These are phyloP conservation scores for Amphipyra tragopoginis DNA, from an alignment of 2,888 invertebrate genomes.

Conservation along the genomic window DNA sequence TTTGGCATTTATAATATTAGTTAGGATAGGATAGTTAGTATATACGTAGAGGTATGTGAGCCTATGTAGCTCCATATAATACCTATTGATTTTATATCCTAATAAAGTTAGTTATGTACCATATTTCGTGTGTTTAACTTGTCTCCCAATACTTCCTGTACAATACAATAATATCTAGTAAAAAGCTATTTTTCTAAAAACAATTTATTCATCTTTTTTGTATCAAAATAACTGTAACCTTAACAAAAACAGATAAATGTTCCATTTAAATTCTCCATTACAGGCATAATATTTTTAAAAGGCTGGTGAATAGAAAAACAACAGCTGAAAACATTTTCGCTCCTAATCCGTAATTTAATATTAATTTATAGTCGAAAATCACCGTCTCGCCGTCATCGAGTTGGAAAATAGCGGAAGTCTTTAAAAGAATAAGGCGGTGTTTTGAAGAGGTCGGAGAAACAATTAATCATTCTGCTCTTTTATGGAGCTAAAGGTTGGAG, in stretches of 20 bases:
- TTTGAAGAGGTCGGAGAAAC: slow-evolving; percentile 88
- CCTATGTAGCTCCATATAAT: no score
- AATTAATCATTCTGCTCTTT: slow-evolving; percentile 88
- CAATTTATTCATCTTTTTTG: no score
- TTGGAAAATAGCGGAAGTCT: slow-evolving; percentile 89
- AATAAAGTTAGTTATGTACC: no score
- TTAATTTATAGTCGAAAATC: slow-evolving; percentile 86
- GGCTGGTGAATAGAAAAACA: slow-evolving; percentile 55
- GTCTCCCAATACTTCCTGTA: no score
- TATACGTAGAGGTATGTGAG: no score
- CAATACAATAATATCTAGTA: no score
- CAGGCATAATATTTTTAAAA: slow-evolving; percentile 38
- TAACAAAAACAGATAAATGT: background rate
- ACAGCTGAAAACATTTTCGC: slow-evolving; percentile 73
- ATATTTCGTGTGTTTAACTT: no score
- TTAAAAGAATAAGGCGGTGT: slow-evolving; percentile 88
- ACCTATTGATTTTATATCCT: no score
- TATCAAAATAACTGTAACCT: no score
- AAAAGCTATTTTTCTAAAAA: no score
- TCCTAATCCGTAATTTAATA: slow-evolving; percentile 83
- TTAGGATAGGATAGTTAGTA: no score
- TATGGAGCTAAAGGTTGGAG: slow-evolving; percentile 85
- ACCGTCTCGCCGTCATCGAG: slow-evolving; percentile 85
- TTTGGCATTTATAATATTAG: no score
- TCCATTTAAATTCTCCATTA: slow-evolving; percentile 19